Conservation (phyloP, 2,888 invertebrate genomes). For the Scaptomyza tumidula region DNA sequence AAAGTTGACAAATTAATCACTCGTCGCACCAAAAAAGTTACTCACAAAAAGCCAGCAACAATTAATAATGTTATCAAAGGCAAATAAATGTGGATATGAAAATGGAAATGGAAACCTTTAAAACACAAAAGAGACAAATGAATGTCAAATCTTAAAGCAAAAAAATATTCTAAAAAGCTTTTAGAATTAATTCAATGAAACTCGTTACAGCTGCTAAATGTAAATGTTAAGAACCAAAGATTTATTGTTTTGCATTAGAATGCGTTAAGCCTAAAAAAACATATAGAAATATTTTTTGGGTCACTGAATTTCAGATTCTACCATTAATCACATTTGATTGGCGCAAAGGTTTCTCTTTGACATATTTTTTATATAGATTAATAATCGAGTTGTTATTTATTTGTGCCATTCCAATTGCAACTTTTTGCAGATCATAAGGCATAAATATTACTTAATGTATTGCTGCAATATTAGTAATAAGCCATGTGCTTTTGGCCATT, state of each 20-base stretch:
- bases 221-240: slow-evolving; percentile 44
- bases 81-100: slow-evolving; percentile 19
- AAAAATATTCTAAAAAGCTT: slow-evolving; percentile 23
- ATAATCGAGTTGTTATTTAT: slow-evolving; percentile 30
- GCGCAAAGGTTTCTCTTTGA: slow-evolving; percentile 39
- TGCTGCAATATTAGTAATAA: slow-evolving; percentile 28
- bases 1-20: slow-evolving; percentile 28
- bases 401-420: background rate
- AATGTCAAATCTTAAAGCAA: background rate
- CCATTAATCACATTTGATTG: slow-evolving; percentile 51
- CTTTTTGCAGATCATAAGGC: slow-evolving; percentile 5
- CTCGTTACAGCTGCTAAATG: slow-evolving; percentile 57
- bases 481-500: slow-evolving; percentile 47
- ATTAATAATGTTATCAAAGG: slow-evolving; percentile 50
- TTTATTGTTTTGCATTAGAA: slow-evolving; percentile 59
- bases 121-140: slow-evolving; percentile 7
- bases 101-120: slow-evolving; percentile 30
- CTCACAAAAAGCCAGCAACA: slow-evolving; percentile 15
- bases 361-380: slow-evolving; percentile 48
- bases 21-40: slow-evolving; percentile 24
- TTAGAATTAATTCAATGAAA: slow-evolving; percentile 46
- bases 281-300: background rate
- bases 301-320: background rate
- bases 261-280: slow-evolving; percentile 27
- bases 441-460: slow-evolving; percentile 27